Evolutionary conservation across 2,888 invertebrate genomes (phyloP).

Genomic region (Tetramorium bicarinatum): DNA sequence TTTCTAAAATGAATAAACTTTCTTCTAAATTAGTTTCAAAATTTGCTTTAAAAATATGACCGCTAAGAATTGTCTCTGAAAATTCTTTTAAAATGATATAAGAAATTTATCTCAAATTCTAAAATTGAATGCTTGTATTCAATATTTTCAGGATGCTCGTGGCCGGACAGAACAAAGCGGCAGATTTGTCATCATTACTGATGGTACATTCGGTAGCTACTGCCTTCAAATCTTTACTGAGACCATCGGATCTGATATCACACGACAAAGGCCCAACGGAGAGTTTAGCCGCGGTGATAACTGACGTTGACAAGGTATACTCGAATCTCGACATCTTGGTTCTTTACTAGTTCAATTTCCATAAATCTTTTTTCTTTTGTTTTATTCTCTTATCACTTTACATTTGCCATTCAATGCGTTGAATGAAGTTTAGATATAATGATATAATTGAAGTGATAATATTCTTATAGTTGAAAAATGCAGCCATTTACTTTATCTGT

Average conservation of each 20-base stretch:
- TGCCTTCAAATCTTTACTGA: conserved; percentile 92
- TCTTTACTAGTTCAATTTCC: no score
- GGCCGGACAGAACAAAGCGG: conserved; percentile 91
- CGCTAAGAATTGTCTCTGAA: neutral
- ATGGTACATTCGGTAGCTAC: conserved; percentile 93
- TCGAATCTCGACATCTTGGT: no score
- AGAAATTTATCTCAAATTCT: neutral
- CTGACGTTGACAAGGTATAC: conserved; percentile 93
- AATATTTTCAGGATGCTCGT: conserved; percentile 87
- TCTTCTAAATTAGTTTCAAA: neutral
- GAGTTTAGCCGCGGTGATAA: conserved; percentile 90
- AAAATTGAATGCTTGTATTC: neutral
- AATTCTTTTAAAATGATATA: neutral
- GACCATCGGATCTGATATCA: conserved; percentile 93
- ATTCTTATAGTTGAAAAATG: no score
- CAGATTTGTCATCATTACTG: conserved; percentile 93
- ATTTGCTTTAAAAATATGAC: neutral
- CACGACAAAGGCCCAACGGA: conserved; percentile 93
- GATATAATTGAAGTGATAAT: no score
- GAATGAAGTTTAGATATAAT: no score
- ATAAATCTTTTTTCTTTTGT: no score
- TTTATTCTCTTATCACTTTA: no score
- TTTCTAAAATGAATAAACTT: neutral
- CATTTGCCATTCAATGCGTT: no score
- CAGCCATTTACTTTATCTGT: no score